Percentiles rank a stretch among this genome's conserved stretches.
phyloP scores from a whole-genome alignment of 2,113 vertebrate species.

The Marcusenius ussheri region DNA sequence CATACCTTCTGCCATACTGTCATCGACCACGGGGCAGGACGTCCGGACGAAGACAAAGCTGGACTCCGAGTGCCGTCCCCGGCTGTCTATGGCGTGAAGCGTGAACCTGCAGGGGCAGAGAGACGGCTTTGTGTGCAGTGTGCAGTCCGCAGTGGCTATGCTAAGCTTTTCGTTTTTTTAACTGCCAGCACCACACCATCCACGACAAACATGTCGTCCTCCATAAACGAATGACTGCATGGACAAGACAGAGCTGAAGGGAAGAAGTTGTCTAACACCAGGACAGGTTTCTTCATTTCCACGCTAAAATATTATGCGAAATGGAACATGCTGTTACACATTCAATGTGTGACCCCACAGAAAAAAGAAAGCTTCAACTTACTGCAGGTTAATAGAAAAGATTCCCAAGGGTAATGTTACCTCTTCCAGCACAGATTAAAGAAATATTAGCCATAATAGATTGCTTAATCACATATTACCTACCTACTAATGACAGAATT shows the following conservation, averaged over 20 bases:
- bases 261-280: slow-evolving; percentile 8
- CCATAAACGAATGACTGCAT: neutral
- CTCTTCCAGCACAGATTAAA: slow-evolving; percentile 27
- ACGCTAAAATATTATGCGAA: slow-evolving; percentile 24
- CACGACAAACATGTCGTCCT: neutral
- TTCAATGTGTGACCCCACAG: slow-evolving; percentile 30
- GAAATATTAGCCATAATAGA: slow-evolving; percentile 27
- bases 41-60: slow-evolving; percentile 69
- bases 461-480: slow-evolving; percentile 28
- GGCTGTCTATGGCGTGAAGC: slow-evolving; percentile 66
- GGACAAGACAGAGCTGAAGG: slow-evolving; percentile 8
- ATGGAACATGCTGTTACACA: slow-evolving; percentile 17
- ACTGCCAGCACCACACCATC: neutral
- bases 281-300: neutral
- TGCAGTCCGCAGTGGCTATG: neutral
- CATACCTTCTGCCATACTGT: slow-evolving; percentile 74
- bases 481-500: slow-evolving; percentile 30
- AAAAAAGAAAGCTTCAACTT: slow-evolving; percentile 24
- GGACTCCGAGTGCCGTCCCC: slow-evolving; percentile 70
- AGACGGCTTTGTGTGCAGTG: neutral
- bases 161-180: neutral
- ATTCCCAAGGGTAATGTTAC: slow-evolving; percentile 37
- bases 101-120: slow-evolving; percentile 57
- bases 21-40: slow-evolving; percentile 70
- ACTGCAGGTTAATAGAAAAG: slow-evolving; percentile 25